Conservation (phyloP, 23 tunicate species). For the Diplosoma virens region DNA sequence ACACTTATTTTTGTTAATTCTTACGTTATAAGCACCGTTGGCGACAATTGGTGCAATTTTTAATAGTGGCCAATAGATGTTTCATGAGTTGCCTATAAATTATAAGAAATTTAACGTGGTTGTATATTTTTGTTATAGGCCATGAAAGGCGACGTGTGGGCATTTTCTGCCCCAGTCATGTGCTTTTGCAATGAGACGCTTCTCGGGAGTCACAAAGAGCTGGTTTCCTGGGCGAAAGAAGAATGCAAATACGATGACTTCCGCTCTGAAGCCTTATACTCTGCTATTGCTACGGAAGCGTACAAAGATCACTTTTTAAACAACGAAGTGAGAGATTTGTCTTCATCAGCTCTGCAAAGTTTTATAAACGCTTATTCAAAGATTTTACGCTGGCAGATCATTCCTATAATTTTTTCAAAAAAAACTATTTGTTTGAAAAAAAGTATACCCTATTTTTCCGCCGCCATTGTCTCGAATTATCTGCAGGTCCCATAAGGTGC, state of each 20-base stretch:
- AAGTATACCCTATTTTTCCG: too few relatives aligned
- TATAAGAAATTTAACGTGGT: neutral
- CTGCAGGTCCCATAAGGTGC: too few relatives aligned
- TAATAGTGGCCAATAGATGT: too few relatives aligned
- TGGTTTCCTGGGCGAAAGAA: slow-evolving; percentile 73
- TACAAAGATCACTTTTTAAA: slow-evolving; percentile 62
- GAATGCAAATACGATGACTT: slow-evolving; percentile 67
- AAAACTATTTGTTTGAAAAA: too few relatives aligned
- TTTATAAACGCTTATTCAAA: too few relatives aligned
- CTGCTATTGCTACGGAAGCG: slow-evolving; percentile 73
- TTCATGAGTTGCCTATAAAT: too few relatives aligned
- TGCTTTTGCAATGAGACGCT: slow-evolving; percentile 55
- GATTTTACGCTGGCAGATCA: too few relatives aligned
- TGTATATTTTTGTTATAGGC: slow-evolving; percentile 31
- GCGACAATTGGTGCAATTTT: too few relatives aligned
- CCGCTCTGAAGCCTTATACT: slow-evolving; percentile 54
- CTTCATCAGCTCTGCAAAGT: too few relatives aligned
- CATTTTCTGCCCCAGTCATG: slow-evolving; percentile 62
- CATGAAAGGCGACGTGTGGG: slow-evolving; percentile 72
- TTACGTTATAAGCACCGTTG: too few relatives aligned
- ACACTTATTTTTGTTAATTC: neutral
- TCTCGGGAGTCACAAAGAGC: slow-evolving; percentile 52
- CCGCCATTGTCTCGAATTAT: too few relatives aligned
- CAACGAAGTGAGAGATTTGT: slow-evolving; percentile 35
- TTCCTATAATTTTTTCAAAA: too few relatives aligned